phyloP scores from a whole-genome alignment of 2,888 invertebrate species.

The Heliconius ismenius region DNA sequence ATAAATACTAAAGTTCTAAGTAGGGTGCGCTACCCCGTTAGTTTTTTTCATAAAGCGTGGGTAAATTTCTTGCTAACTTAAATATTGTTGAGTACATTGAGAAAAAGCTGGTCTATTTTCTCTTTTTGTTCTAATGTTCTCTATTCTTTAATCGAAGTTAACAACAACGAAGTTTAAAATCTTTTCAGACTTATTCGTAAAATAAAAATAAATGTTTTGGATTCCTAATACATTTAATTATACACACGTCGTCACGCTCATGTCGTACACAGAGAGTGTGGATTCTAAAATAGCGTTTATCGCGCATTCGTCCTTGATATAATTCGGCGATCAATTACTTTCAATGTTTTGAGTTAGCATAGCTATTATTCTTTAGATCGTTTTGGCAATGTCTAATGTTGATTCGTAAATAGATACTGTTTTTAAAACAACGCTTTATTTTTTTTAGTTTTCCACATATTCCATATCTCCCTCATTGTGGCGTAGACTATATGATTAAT shows the following conservation, averaged over 20 bases:
- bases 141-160: neutral
- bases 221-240: slow-evolving; percentile 4
- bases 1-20: neutral
- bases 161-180: too few species aligned
- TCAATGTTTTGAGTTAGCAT: slow-evolving; percentile 5
- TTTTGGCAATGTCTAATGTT: slow-evolving; percentile 10
- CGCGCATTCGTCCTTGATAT: slow-evolving; percentile 19
- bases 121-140: neutral
- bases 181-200: too few species aligned
- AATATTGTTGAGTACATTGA: neutral
- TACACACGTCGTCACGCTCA: neutral
- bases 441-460: neutral
- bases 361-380: neutral
- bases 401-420: slow-evolving; percentile 3
- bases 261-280: neutral
- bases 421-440: neutral
- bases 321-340: slow-evolving; percentile 23
- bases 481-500: too few species aligned
- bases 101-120: neutral
- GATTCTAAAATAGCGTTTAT: slow-evolving; percentile 23
- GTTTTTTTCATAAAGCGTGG: too few species aligned
- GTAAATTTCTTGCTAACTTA: too few species aligned
- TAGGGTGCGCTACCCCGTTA: neutral
- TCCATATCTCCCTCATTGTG: neutral
- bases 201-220: too few species aligned